These are phyloP conservation scores for Cephalotes varians DNA, from an alignment of 2,888 invertebrate species.

Conservation along the genomic window DNA sequence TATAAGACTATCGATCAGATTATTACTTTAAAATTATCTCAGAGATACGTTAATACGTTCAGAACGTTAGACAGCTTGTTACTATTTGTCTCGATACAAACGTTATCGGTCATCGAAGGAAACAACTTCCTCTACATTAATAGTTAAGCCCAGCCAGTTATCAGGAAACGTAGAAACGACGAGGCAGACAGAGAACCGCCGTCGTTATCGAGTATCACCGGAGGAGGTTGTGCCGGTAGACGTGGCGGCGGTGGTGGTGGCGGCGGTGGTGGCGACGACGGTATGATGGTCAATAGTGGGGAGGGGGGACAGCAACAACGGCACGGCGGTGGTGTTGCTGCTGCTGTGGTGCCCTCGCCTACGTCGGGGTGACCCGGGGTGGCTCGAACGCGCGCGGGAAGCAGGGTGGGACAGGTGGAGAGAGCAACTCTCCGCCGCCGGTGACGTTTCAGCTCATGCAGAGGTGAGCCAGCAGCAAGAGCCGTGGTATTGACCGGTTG, in stretches of 20 bases:
- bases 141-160: slow-evolving; percentile 32
- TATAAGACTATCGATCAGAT: background rate
- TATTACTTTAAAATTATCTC: background rate
- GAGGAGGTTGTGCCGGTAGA: slow-evolving; percentile 47
- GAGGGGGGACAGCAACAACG: slow-evolving; percentile 26
- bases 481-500: slow-evolving; percentile 85
- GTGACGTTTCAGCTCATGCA: slow-evolving; percentile 82
- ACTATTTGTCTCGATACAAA: background rate
- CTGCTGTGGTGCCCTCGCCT: slow-evolving; percentile 54
- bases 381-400: slow-evolving; percentile 45
- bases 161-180: slow-evolving; percentile 45
- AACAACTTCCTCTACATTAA: slow-evolving; percentile 20
- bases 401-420: slow-evolving; percentile 73
- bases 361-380: slow-evolving; percentile 24
- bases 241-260: slow-evolving; percentile 36
- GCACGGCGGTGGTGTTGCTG: slow-evolving; percentile 64
- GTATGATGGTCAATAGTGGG: slow-evolving; percentile 38
- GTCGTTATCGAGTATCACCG: slow-evolving; percentile 50
- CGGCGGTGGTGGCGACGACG: slow-evolving; percentile 62
- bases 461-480: slow-evolving; percentile 75
- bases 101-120: slow-evolving; percentile 30
- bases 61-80: background rate
- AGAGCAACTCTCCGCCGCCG: slow-evolving; percentile 77
- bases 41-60: background rate
- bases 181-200: slow-evolving; percentile 53